Evolutionary conservation across 2,797 vertebrate genomes (phyloP).

Genomic region (Coendou prehensilis): DNA sequence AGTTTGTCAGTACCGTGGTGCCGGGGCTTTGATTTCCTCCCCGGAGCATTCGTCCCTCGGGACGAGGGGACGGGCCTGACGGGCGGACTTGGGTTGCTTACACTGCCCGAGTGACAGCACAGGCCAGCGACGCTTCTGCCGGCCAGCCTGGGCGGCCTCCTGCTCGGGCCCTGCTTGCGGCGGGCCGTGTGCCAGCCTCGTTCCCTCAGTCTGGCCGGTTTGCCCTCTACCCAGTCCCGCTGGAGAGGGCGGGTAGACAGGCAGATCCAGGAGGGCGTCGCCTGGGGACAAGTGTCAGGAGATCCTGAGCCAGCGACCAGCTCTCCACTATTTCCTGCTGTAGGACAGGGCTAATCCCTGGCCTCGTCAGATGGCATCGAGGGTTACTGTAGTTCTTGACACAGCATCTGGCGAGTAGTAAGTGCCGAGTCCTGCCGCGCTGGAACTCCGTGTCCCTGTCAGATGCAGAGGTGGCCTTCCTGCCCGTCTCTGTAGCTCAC

Average conservation of each 20-base stretch:
- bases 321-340: fast-evolving
- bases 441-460: fast-evolving
- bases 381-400: neutral
- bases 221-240: fast-evolving
- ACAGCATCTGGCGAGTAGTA: neutral
- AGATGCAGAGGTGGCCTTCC: neutral
- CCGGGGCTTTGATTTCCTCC: neutral
- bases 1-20: fast-evolving
- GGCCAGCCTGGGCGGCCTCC: fast-evolving
- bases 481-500: neutral
- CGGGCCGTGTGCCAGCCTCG: neutral
- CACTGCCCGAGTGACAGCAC: fast-evolving
- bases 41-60: neutral
- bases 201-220: neutral
- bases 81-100: neutral
- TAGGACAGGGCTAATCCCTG: fast-evolving
- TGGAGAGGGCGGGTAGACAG: neutral
- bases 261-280: neutral
- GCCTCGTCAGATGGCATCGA: fast-evolving
- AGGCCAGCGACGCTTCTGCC: neutral
- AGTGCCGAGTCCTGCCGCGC: fast-evolving
- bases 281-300: neutral
- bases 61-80: neutral
- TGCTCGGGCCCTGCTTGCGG: fast-evolving
- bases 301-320: neutral